Base-by-base conservation (phyloP, 2,888 invertebrate species). In the Drosophila anceps region DNA sequence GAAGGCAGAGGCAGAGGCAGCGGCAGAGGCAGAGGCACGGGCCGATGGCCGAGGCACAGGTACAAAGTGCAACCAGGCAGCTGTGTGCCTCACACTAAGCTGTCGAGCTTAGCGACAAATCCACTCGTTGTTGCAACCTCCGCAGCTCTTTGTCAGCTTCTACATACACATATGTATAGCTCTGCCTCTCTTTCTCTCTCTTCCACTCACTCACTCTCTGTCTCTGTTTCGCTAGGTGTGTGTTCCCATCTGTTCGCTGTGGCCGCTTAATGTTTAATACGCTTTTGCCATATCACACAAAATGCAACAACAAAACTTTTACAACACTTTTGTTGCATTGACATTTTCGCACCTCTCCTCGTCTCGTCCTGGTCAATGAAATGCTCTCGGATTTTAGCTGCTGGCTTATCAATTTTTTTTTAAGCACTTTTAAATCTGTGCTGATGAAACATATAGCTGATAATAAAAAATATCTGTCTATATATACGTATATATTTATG, bases 101-200 rank as follows among this genome's bases (percentile, higher is more conserved):
- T 78, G 78, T 80, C 81, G 75, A 81, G 81, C 78, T 81, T 81
- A 75, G 63, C 57, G 62, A 63, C 78, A 81, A 80, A 81, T 80
- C 79, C 81, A 81, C 67, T 74, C 48, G 58, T 58, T 41, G 53
- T 55, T 64, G 70, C 77, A 64, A 37, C 63, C 71, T 67, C 54
- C 29, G 44, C 60, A 66, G 63, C 64, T 65, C 76, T 74, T 70
- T 76, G 69, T 73, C 79, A 62, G 55, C 58, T 44, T 27, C 64
- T 15, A 8, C 27, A 35, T 48, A 20, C 35, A 24, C 57, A 27
- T 13, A 20, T 33, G 20, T 8, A 61, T 27, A 37, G 18, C 37
- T 9, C 5, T 5, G n/a, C 4, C 29, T 29, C 29, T 9, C n/a
- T 1, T 24, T 27, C 35, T 3, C 31, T 1, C 55, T 1, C 18